phyloP scores from a whole-genome alignment of 92 coral and sea anemone genomes.

The Phymanthus crucifer region DNA sequence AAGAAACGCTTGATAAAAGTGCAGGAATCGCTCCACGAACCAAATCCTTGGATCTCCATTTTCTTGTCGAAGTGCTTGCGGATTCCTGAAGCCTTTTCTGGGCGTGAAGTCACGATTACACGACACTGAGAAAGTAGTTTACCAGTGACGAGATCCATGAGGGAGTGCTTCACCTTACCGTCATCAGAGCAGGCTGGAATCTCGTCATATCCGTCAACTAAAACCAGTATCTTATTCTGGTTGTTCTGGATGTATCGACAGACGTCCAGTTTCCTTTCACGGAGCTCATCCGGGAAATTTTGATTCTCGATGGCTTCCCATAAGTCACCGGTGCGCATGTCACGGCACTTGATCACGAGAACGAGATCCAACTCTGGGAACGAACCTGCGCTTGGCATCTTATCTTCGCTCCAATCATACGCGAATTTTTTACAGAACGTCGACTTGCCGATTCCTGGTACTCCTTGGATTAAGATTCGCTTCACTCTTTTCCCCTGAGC shows the following conservation, averaged over 20 bases:
- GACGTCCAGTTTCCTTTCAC: not conserved
- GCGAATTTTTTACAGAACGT: conserved; percentile 4
- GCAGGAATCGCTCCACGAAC: conserved; percentile 3
- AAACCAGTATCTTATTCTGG: not conserved
- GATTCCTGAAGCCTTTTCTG: not conserved
- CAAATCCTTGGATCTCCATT: not conserved
- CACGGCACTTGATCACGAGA: not conserved
- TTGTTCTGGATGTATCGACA: conserved; percentile 1
- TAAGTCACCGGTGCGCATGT: not conserved
- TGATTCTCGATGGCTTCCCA: conserved; percentile 7
- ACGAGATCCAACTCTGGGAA: not conserved
- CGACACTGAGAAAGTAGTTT: conserved; percentile 3
- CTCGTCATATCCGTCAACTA: conserved; percentile 1
- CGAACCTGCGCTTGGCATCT: not conserved
- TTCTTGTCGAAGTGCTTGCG: conserved; percentile 3
- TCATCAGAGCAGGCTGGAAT: not conserved
- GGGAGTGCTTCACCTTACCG: not conserved
- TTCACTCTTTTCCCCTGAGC: not conserved
- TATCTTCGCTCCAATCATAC: not conserved
- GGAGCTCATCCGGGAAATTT: not conserved
- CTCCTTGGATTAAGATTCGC: not conserved
- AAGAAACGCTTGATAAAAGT: not conserved
- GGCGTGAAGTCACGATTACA: not conserved
- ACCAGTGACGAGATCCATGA: not conserved
- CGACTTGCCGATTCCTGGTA: not conserved